Evolutionary conservation across 2,888 invertebrate species (phyloP).

Genomic region (Tricholauxania praeusta): DNA sequence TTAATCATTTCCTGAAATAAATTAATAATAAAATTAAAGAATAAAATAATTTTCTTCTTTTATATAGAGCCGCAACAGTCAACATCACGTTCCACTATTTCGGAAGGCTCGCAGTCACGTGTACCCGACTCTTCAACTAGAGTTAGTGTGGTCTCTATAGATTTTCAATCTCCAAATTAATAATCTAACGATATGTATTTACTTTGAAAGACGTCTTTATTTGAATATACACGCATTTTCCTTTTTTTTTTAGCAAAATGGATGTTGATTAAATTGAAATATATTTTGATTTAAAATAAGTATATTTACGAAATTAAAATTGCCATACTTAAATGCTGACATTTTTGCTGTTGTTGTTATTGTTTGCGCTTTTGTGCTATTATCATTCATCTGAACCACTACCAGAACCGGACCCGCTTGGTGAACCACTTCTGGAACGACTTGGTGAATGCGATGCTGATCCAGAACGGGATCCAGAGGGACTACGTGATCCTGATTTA

Average conservation of each 20-base stretch:
- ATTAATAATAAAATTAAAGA: too few species aligned
- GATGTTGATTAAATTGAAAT: not conserved
- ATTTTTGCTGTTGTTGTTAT: not conserved
- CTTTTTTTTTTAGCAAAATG: slow-evolving; percentile 9
- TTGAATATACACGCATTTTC: not conserved
- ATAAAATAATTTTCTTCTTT: too few species aligned
- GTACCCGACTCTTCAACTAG: slow-evolving; percentile 45
- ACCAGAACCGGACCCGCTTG: slow-evolving; percentile 61
- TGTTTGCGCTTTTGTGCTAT: slow-evolving; percentile 8
- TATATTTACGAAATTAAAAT: slow-evolving; percentile 35
- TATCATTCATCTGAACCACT: slow-evolving; percentile 64
- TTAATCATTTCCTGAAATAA: too few species aligned
- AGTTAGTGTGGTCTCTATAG: slow-evolving; percentile 59
- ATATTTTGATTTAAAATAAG: slow-evolving; percentile 26
- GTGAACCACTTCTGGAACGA: slow-evolving; percentile 58
- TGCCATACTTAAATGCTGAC: slow-evolving; percentile 10
- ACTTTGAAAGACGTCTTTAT: not conserved
- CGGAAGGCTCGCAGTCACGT: not conserved
- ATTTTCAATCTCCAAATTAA: slow-evolving; percentile 54
- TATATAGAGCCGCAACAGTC: not conserved
- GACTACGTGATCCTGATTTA: slow-evolving; percentile 50
- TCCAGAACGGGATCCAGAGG: slow-evolving; percentile 56
- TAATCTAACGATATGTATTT: slow-evolving; percentile 38
- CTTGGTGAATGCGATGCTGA: slow-evolving; percentile 66
- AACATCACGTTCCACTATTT: slow-evolving; percentile 2